Conservation (phyloP, 1,140 invertebrate genomes). For the Vanessa tameamea region DNA sequence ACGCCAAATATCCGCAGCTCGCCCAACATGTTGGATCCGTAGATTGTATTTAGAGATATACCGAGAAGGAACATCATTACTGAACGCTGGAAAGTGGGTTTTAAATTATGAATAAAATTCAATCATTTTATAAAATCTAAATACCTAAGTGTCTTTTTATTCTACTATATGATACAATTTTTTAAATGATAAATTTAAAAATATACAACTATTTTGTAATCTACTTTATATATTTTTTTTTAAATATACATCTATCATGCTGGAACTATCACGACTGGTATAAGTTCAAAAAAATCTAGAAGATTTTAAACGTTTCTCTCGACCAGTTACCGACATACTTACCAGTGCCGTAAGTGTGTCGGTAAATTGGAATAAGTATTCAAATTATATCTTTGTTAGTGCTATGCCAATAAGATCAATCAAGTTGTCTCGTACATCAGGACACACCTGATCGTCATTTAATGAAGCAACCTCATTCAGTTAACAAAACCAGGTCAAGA, state of each 20-base stretch:
- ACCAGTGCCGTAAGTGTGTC: no score
- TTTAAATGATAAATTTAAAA: no score
- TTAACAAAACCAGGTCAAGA: slow-evolving; percentile 53
- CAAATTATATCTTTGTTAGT: not conserved
- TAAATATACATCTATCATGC: no score
- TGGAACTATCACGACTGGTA: no score
- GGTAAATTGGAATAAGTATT: not conserved
- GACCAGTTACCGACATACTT: no score
- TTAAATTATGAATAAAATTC: not conserved
- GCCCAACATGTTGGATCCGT: slow-evolving; percentile 71
- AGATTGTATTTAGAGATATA: slow-evolving; percentile 84
- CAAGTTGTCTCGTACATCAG: not conserved
- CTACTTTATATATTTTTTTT: no score
- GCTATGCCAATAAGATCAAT: slow-evolving; percentile 1
- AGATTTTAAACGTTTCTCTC: no score
- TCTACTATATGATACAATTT: not conserved
- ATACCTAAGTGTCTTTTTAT: not conserved
- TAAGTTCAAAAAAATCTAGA: no score
- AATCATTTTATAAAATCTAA: not conserved
- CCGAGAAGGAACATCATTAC: slow-evolving; percentile 89
- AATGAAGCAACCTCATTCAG: slow-evolving; percentile 14
- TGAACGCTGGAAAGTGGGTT: slow-evolving; percentile 81
- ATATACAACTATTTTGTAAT: no score
- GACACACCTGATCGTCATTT: slow-evolving; percentile 7
- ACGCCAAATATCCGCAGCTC: slow-evolving; percentile 90